A percentile compares a stretch with the other conserved stretches of the same genome.
phyloP scores from a whole-genome alignment of 2,113 vertebrate species.

The Picathartes gymnocephalus region DNA sequence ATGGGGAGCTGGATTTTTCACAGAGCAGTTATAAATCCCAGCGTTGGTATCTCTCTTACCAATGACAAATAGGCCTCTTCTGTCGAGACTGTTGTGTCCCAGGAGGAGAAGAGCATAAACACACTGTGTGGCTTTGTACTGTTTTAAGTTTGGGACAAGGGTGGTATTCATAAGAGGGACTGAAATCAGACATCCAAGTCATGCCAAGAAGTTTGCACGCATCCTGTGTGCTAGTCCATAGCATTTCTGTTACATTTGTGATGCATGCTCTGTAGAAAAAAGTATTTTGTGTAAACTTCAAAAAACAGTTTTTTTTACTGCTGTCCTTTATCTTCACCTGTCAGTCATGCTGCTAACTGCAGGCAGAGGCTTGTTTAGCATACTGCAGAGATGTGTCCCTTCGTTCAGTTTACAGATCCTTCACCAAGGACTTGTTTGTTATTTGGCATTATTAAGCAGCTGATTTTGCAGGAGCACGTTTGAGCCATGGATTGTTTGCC shows the following conservation, averaged over 20 bases:
- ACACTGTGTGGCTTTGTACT: background rate
- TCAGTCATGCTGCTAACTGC: background rate
- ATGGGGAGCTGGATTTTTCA: background rate
- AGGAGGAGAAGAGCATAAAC: background rate
- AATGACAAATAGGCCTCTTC: background rate
- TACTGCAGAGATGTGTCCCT: background rate
- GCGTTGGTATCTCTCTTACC: background rate
- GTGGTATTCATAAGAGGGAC: background rate
- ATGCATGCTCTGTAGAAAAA: background rate
- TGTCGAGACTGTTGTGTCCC: background rate
- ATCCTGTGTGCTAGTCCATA: background rate
- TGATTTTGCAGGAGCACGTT: slow-evolving; percentile 12
- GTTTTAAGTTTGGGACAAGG: background rate
- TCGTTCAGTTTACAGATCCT: background rate
- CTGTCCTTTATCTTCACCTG: background rate
- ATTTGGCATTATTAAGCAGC: background rate
- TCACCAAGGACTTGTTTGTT: background rate
- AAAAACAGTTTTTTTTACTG: background rate
- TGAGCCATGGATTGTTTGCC: slow-evolving; percentile 8
- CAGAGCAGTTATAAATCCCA: background rate
- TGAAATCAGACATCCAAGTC: background rate
- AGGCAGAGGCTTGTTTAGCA: background rate
- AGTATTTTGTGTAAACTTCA: background rate
- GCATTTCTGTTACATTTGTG: background rate
- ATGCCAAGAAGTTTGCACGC: background rate